A percentile compares a stretch with the other conserved stretches of the same genome.
These are phyloP conservation scores for Sitta europaea DNA, from an alignment of 2,113 vertebrate genomes.

Conservation along the genomic window DNA sequence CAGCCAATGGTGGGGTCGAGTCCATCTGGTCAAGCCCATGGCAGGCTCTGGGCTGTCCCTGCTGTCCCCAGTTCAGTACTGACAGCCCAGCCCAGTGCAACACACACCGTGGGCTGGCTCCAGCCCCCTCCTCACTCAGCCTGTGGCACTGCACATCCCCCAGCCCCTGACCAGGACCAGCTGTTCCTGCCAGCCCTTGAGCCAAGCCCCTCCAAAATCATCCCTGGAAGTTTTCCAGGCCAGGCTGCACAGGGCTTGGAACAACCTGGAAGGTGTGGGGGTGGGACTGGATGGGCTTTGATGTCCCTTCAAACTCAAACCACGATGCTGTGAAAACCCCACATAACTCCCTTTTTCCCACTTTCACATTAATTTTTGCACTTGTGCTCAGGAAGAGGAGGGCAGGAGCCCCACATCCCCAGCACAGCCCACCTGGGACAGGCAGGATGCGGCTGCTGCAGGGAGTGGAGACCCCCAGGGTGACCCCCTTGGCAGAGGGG, in stretches of 20 bases:
- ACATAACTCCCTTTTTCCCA: not conserved
- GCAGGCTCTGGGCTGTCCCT: not conserved
- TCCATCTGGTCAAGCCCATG: not conserved
- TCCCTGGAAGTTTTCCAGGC: not conserved
- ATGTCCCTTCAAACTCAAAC: not conserved
- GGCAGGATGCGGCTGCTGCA: not conserved
- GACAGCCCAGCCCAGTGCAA: not conserved
- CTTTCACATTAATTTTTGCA: not conserved
- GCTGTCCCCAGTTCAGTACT: not conserved
- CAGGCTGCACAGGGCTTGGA: not conserved
- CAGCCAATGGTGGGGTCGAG: accelerated
- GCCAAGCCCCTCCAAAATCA: not conserved
- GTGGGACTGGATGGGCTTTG: not conserved
- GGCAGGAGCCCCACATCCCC: not conserved
- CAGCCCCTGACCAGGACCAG: not conserved
- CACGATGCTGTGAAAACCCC: not conserved
- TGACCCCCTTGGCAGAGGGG: not conserved
- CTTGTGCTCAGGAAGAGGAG: accelerated
- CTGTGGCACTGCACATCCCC: not conserved
- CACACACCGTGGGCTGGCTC: accelerated
- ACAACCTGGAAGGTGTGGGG: not conserved
- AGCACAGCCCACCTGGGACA: not conserved
- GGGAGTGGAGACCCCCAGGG: not conserved
- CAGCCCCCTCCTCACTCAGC: not conserved
- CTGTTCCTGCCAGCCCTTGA: not conserved